These are phyloP conservation scores for Augiades crinisus DNA, from an alignment of 2,888 invertebrate species.

Conservation along the genomic window DNA sequence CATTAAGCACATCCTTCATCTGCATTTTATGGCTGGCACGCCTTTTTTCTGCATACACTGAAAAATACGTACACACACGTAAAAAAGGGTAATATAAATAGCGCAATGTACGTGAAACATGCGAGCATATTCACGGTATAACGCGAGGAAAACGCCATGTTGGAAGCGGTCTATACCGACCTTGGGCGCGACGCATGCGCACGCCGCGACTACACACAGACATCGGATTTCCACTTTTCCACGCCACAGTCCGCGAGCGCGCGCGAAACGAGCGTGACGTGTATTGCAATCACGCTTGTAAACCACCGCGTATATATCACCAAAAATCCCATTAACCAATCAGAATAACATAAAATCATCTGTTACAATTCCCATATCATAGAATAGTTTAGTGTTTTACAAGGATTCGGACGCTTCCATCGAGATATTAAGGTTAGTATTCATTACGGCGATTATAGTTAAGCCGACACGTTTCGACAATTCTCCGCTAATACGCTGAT, in stretches of 20 bases:
- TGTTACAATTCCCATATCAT: constrained; percentile 1
- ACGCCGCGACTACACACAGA: constrained; percentile 41
- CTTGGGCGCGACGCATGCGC: constrained; percentile 64
- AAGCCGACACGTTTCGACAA: constrained; percentile 66
- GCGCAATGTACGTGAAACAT: constrained; percentile 8
- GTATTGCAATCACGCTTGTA: constrained; percentile 18
- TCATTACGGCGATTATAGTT: constrained; percentile 48
- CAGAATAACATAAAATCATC: background rate
- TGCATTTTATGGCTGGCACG: background rate
- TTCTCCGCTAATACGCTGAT: constrained; percentile 54
- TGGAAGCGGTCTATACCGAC: constrained; percentile 43
- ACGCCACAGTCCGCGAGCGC: constrained; percentile 58
- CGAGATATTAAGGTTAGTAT: constrained; percentile 47
- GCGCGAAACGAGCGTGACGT: constrained; percentile 33
- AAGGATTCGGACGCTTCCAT: constrained; percentile 13
- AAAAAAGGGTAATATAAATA: background rate
- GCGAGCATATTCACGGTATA: background rate
- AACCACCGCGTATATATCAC: constrained; percentile 22
- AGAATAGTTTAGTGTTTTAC: background rate
- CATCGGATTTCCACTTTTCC: constrained; percentile 46
- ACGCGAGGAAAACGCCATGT: constrained; percentile 14
- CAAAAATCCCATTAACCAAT: constrained; percentile 14
- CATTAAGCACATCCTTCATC: background rate
- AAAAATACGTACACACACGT: background rate
- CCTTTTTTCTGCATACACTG: background rate